Percentiles rank a stretch among this genome's conserved stretches.
Evolutionary conservation across 2,888 invertebrate genomes (phyloP).

Genomic region (Cheilosia grossa): DNA sequence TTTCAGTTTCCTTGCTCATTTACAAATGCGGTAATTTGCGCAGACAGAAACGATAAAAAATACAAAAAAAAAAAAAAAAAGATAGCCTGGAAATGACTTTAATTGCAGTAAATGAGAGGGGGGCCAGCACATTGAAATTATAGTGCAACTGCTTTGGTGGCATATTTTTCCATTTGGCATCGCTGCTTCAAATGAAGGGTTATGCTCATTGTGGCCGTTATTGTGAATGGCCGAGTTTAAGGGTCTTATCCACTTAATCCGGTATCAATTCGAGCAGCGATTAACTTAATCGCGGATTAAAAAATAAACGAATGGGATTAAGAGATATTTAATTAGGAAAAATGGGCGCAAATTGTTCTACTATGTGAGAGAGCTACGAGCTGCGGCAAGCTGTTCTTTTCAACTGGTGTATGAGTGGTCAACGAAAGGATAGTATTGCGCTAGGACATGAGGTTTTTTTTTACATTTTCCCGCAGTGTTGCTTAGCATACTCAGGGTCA

Average conservation of each 20-base stretch:
- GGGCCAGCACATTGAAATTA: too few relatives aligned
- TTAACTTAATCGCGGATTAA: constrained; percentile 58
- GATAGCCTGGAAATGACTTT: constrained; percentile 63
- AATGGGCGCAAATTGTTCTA: constrained; percentile 28
- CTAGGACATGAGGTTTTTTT: too few relatives aligned
- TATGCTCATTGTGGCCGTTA: constrained; percentile 9
- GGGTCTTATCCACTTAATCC: constrained; percentile 26
- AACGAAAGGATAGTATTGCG: background rate
- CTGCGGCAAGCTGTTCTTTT: constrained; percentile 25
- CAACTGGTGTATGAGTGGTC: constrained; percentile 7
- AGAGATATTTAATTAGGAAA: constrained; percentile 63
- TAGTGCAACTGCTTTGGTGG: constrained; percentile 55
- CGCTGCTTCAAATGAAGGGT: constrained; percentile 1
- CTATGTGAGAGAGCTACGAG: background rate
- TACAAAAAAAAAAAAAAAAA: constrained; percentile 17
- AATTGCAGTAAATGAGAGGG: constrained; percentile 45
- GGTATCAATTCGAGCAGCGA: constrained; percentile 59
- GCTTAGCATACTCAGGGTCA: too few relatives aligned
- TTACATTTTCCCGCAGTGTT: too few relatives aligned
- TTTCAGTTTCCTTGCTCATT: constrained; percentile 42
- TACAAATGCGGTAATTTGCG: constrained; percentile 71
- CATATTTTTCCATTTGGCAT: constrained; percentile 49
- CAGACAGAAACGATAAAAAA: constrained; percentile 38
- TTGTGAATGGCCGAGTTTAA: constrained; percentile 29
- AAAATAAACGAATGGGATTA: constrained; percentile 58